A percentile compares a stretch with the other conserved stretches of the same genome.
These are phyloP conservation scores for Daboia siamensis DNA, from an alignment of 2,113 vertebrate genomes.

Conservation along the genomic window DNA sequence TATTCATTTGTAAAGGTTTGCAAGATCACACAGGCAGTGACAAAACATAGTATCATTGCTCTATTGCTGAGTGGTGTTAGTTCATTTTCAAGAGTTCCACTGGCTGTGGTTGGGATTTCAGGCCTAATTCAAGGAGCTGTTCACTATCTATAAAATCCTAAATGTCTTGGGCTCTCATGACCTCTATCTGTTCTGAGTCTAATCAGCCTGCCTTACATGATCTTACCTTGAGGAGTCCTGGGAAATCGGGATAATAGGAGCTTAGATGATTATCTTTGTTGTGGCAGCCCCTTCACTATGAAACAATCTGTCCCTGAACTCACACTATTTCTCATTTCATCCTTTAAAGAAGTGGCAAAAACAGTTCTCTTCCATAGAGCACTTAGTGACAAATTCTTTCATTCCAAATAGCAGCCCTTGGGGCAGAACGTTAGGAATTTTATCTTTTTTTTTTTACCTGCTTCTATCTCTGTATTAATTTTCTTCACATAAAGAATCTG, in stretches of 20 bases:
- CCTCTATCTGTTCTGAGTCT: background rate
- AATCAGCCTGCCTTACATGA: background rate
- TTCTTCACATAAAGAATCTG: background rate
- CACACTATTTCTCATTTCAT: background rate
- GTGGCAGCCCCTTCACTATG: background rate
- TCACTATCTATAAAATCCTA: background rate
- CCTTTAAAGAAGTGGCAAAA: background rate
- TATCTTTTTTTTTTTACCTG: background rate
- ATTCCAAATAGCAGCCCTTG: background rate
- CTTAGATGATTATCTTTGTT: background rate
- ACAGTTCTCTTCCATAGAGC: background rate
- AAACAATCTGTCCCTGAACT: background rate
- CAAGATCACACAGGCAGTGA: background rate
- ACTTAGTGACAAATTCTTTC: background rate
- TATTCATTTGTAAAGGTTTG: background rate
- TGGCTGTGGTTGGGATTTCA: background rate
- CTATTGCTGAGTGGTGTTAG: background rate
- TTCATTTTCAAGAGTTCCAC: background rate
- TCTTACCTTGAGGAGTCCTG: background rate
- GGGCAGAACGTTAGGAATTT: background rate
- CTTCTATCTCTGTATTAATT: background rate
- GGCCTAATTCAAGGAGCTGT: background rate
- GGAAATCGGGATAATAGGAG: background rate
- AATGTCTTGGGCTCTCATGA: background rate
- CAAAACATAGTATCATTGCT: background rate